Conservation (phyloP, 2,888 invertebrate genomes). For the Zootermopsis nevadensis region DNA sequence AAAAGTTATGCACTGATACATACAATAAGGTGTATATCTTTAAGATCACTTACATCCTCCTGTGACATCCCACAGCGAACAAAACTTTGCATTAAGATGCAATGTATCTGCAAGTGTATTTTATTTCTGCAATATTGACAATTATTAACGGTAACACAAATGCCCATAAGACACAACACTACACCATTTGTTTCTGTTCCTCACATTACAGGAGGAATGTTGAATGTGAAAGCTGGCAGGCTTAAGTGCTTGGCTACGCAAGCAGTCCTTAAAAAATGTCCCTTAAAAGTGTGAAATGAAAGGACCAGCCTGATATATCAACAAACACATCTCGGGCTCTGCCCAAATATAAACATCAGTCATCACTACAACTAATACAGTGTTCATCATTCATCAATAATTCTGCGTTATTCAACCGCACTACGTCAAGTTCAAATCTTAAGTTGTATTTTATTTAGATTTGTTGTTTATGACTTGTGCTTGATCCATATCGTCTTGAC, state of each 20-base stretch:
- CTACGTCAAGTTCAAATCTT: neutral
- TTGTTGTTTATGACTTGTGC: conserved; percentile 55
- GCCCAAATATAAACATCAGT: neutral
- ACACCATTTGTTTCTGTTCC: neutral
- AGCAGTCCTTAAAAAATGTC: neutral
- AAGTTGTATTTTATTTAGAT: conserved; percentile 44
- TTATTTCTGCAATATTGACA: conserved; percentile 25
- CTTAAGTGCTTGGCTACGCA: neutral
- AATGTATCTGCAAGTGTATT: neutral
- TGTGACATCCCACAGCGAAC: neutral
- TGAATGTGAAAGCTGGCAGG: neutral
- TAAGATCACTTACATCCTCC: neutral
- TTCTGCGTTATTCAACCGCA: neutral
- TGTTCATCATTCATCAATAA: neutral
- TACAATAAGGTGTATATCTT: neutral
- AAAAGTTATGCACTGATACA: neutral
- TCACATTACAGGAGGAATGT: neutral
- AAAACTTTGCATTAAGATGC: neutral
- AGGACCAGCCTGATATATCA: neutral
- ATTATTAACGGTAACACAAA: neutral
- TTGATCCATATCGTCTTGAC: conserved; percentile 56
- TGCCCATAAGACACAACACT: neutral
- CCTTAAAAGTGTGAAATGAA: neutral
- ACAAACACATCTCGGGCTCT: neutral
- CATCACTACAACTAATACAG: neutral